Evolutionary conservation across 2,888 invertebrate species (phyloP), one percentile per base, ranked within the genome.

Genomic region (Habroteleia sp.): DNA sequence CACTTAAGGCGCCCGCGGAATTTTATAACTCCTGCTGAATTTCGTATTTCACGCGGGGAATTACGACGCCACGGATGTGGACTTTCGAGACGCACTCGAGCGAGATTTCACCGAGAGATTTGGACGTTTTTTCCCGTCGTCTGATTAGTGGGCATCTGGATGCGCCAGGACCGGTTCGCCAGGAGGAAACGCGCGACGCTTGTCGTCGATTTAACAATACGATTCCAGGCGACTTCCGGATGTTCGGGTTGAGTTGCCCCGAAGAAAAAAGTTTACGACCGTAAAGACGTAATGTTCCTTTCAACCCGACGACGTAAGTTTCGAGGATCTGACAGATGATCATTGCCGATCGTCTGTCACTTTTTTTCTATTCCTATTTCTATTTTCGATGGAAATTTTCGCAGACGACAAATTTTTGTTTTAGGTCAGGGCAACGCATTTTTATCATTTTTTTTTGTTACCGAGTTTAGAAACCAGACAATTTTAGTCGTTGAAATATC

Each of bases 1-100:
- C 20, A 20, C 20, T 20, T 20, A 58, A 50, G 58, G 50, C 72
- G 60, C 50, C 41, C 42, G 48, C 58, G 52, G 25, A 71, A 76
- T 73, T 79, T 74, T 73, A 74, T 60, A 71, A 66, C 60, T 58
- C 23, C 44, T 58, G 10, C 39, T 62, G 56, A 58, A 63, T 74
- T 62, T 50, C 48, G 63, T 56, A 58, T 63, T 63, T 56, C 56
- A 58, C 63, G 33, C 35, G 48, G 48, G 29, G 46, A 17, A 31
- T 54, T 65, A 42, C 27, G 13, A 2, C 29, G 14, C 17, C 39
- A 35, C 42, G 63, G 54, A 63, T 56, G 44, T 33, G 11, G 72
- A 58, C 72, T 63, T 48, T 71, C 29, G 35, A 63, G 56, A 48
- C 56, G 31, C 41, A 63, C 48, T 63, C 27, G 20, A 44, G 35